These are phyloP conservation scores for Brachypterus glaber DNA, from an alignment of 2,888 invertebrate species.

Conservation along the genomic window DNA sequence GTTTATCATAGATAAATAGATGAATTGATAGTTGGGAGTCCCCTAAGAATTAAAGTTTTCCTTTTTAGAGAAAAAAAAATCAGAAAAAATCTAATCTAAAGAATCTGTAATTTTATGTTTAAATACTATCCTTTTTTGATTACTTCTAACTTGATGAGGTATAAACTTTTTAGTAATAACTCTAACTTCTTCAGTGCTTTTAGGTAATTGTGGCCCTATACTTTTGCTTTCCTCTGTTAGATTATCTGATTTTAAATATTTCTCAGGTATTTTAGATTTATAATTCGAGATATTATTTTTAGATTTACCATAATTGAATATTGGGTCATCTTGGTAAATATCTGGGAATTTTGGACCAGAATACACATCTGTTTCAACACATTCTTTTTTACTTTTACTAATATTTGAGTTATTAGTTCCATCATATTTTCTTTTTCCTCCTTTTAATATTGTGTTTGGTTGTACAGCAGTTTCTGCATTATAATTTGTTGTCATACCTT, in stretches of 20 bases:
- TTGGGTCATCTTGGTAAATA: constrained; percentile 7
- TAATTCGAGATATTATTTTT: background rate
- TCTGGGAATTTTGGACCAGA: background rate
- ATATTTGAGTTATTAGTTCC: background rate
- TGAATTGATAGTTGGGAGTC: too few species aligned
- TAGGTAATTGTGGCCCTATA: too few species aligned
- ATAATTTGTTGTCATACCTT: background rate
- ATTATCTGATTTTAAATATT: background rate
- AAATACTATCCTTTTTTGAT: constrained; percentile 1
- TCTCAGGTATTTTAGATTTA: background rate
- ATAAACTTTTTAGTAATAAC: background rate
- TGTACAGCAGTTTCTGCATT: too few species aligned
- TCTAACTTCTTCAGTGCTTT: too few species aligned
- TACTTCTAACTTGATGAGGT: background rate
- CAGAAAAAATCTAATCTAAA: too few species aligned
- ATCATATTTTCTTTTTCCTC: background rate
- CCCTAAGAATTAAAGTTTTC: too few species aligned
- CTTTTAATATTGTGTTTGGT: too few species aligned
- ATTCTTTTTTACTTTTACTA: background rate
- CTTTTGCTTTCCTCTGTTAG: too few species aligned
- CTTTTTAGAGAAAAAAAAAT: too few species aligned
- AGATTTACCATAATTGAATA: constrained; percentile 1
- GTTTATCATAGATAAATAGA: too few species aligned
- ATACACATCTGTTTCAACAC: background rate
- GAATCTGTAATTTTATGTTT: background rate